These are phyloP conservation scores for Monodelphis domestica DNA, from an alignment of 2,797 vertebrate genomes.

Conservation along the genomic window DNA sequence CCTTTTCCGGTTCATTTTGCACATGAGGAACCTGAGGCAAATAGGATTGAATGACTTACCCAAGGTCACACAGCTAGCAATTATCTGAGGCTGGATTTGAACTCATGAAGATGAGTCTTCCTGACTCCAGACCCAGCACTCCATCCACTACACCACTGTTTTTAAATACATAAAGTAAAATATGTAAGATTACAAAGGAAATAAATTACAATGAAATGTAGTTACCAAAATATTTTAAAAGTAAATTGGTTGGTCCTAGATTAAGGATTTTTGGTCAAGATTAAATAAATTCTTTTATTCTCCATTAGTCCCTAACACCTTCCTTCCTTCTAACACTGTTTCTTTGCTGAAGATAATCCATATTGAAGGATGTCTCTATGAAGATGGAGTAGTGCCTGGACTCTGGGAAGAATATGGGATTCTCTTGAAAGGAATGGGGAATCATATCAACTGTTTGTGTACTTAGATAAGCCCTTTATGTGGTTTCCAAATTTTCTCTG, in stretches of 20 bases:
- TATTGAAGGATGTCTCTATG: background rate
- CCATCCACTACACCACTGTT: background rate
- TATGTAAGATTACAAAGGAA: background rate
- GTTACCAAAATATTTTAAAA: background rate
- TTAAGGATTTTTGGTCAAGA: background rate
- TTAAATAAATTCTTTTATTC: background rate
- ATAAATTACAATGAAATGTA: background rate
- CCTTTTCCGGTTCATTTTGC: background rate
- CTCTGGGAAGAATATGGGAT: background rate
- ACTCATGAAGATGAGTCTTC: background rate
- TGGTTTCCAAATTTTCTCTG: background rate
- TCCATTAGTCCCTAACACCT: background rate
- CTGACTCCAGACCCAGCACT: background rate
- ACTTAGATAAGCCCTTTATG: background rate
- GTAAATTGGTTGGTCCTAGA: background rate
- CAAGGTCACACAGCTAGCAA: no score
- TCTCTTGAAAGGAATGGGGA: background rate
- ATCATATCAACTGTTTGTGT: background rate
- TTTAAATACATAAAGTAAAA: background rate
- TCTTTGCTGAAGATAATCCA: background rate
- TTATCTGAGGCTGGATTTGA: no score
- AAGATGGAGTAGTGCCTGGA: background rate
- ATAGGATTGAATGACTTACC: background rate
- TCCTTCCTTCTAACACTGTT: background rate
- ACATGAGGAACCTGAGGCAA: background rate